Conservation (phyloP, 2,888 invertebrate genomes). For the Pediacus dermestoides region DNA sequence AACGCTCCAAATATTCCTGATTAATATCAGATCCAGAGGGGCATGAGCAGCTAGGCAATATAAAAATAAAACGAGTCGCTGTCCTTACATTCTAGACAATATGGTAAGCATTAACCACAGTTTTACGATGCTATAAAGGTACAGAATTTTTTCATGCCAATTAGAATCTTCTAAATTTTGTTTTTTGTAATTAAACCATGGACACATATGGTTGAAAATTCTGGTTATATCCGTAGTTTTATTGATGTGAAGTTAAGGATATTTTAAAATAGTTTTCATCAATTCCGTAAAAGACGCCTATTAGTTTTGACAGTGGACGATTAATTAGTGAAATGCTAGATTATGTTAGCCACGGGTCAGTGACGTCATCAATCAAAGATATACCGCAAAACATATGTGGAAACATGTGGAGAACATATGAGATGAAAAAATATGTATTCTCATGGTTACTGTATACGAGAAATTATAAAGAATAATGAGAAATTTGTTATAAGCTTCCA, state of each 20-base stretch:
- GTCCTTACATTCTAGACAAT: no score
- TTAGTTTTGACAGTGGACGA: slow-evolving; percentile 11
- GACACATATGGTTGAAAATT: no score
- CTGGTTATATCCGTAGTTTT: no score
- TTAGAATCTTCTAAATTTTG: no score
- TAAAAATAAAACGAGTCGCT: no score
- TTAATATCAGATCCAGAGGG: no score
- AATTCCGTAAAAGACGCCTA: slow-evolving; percentile 9
- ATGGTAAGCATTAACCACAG: slow-evolving; percentile 11
- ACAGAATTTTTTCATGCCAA: slow-evolving; percentile 7
- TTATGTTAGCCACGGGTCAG: slow-evolving; percentile 35
- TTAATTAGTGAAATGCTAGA: neutral
- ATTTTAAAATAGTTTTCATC: slow-evolving; percentile 1
- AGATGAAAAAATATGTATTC: slow-evolving; percentile 25
- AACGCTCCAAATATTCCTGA: no score
- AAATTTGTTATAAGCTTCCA: no score
- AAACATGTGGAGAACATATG: slow-evolving; percentile 36
- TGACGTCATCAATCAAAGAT: slow-evolving; percentile 37
- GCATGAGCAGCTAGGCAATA: no score
- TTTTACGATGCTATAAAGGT: slow-evolving; percentile 12
- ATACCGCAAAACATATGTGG: slow-evolving; percentile 19
- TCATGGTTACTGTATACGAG: slow-evolving; percentile 23
- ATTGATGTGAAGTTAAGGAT: no score
- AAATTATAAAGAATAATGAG: no score
- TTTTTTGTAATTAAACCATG: no score